Percentiles rank a stretch among this genome's conserved stretches.
Conservation (phyloP, 2,113 vertebrate species). For the Plestiodon gilberti region DNA sequence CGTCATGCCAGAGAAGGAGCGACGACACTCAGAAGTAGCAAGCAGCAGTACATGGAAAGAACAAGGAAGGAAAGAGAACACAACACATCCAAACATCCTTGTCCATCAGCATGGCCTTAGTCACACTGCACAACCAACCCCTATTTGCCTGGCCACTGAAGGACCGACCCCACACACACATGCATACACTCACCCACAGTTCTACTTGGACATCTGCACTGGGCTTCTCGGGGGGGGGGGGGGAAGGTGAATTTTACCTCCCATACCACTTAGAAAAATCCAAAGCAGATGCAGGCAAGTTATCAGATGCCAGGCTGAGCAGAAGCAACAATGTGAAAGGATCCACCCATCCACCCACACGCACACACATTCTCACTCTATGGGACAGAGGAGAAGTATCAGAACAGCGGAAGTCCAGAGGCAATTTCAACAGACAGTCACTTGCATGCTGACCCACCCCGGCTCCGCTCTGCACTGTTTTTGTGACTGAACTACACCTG, state of each 20-base stretch:
- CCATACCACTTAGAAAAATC: background rate
- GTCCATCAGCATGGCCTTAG: background rate
- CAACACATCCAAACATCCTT: background rate
- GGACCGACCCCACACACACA: background rate
- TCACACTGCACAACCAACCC: too few species aligned
- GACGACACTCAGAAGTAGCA: background rate
- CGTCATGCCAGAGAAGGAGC: background rate
- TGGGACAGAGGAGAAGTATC: background rate
- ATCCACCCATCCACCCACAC: fast-evolving
- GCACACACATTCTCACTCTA: too few species aligned
- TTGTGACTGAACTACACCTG: constrained; percentile 77
- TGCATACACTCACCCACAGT: background rate
- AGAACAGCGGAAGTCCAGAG: background rate
- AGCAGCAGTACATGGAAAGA: background rate
- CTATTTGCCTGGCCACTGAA: background rate
- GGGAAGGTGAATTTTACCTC: background rate
- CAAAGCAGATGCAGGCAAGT: background rate
- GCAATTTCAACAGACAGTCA: background rate
- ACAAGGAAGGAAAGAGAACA: too few species aligned
- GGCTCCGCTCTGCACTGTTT: constrained; percentile 40
- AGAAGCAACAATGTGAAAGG: background rate
- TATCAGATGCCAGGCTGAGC: fast-evolving
- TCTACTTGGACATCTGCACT: background rate
- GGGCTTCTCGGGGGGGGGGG: background rate
- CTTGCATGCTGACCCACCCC: constrained; percentile 1